Percentiles rank a stretch among this genome's conserved stretches.
These are phyloP conservation scores for Cantharis rufa DNA, from an alignment of 2,888 invertebrate genomes.

Conservation along the genomic window DNA sequence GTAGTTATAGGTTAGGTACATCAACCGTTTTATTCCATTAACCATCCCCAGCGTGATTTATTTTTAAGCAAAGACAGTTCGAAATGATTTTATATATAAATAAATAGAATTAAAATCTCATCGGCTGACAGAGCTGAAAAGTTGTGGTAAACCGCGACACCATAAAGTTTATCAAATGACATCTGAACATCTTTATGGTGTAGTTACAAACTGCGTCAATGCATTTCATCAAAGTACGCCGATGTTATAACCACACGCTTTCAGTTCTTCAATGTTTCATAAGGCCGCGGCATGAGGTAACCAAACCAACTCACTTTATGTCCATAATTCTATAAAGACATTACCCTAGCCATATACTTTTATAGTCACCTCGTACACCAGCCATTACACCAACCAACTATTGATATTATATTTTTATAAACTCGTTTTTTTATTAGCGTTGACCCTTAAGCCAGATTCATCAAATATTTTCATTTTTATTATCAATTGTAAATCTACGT, in stretches of 20 bases:
- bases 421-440: constrained; percentile 15
- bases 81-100: neutral
- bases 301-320: constrained; percentile 36
- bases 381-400: constrained; percentile 33
- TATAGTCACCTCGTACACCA: constrained; percentile 37
- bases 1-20: neutral
- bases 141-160: constrained; percentile 48
- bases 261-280: constrained; percentile 42
- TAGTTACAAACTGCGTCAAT: constrained; percentile 49
- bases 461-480: constrained; percentile 23
- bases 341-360: constrained; percentile 41
- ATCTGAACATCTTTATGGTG: constrained; percentile 52
- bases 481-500: constrained; percentile 24
- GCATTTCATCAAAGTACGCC: constrained; percentile 47
- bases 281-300: constrained; percentile 43
- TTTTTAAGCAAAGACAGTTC: neutral
- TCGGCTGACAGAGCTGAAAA: constrained; percentile 17
- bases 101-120: neutral
- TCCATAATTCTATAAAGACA: constrained; percentile 41
- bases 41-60: neutral
- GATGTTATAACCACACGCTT: constrained; percentile 42
- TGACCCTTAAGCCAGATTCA: constrained; percentile 11
- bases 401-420: constrained; percentile 37
- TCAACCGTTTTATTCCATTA: neutral
- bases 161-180: constrained; percentile 49